phyloP scores from a whole-genome alignment of 2,888 invertebrate genomes.

The Apamea anceps region DNA sequence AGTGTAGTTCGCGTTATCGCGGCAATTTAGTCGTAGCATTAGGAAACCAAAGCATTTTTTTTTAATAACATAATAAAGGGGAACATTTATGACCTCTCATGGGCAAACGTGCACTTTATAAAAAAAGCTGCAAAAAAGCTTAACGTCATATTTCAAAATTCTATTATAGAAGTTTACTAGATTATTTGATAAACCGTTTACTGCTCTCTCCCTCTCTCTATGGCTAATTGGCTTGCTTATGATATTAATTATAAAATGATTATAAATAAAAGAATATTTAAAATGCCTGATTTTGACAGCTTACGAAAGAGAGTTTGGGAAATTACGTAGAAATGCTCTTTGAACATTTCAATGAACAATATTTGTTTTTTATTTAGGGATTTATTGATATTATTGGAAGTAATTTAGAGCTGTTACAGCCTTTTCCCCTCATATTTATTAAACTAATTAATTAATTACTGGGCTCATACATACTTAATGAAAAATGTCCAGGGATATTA shows the following conservation, averaged over 20 bases:
- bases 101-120: not conserved
- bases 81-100: not conserved
- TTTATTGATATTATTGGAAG: not conserved
- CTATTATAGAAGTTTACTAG: not conserved
- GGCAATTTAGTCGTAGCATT: not conserved
- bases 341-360: constrained; percentile 21
- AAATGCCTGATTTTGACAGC: constrained; percentile 63
- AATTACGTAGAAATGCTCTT: constrained; percentile 45
- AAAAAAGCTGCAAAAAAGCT: not conserved
- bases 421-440: not conserved
- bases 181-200: constrained; percentile 3
- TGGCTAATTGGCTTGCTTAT: constrained; percentile 26
- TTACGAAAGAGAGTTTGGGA: constrained; percentile 47
- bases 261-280: not conserved
- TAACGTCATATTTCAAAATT: not conserved
- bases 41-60: not conserved
- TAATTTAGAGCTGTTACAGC: not conserved
- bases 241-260: not conserved
- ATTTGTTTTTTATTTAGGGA: not conserved
- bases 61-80: not conserved
- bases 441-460: not conserved
- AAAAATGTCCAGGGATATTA: too few relatives aligned
- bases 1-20: not conserved
- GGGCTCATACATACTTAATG: too few relatives aligned
- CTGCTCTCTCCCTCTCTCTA: constrained; percentile 37